Evolutionary conservation across 2,888 invertebrate genomes (phyloP), one percentile per base, ranked within the genome.

Genomic region (Scaptomyza polygonia): DNA sequence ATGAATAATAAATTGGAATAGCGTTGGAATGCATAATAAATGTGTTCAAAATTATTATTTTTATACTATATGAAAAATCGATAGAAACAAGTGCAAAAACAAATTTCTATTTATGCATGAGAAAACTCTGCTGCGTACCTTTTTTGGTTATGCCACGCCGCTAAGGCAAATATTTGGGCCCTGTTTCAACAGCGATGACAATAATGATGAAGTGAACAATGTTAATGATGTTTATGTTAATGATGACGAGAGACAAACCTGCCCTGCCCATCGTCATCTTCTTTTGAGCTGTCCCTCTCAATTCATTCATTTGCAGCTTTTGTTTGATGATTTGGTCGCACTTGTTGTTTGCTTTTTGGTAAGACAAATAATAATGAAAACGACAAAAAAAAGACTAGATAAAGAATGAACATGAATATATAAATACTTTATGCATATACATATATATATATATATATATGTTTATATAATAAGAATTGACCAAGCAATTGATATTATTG

Each of bases 281-380:
- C 59, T 56, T 45, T 54, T 32, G 51, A 47, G 21, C 47, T 18
- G 29, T n/a, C n/a, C n/a, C n/a, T 59, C 57, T 80, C 70, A 69
- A 67, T 71, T 83, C 67, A 67, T 80, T 69, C 72, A 77, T 78
- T 77, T 80, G 70, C 78, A 3, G 82, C 82, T 81, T 86, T 84
- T 82, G 85, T 86, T 86, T 82, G 82, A 86, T 67, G 72, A 76
- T 67, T 76, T 76, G 14, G 39, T 68, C 72, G 75, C 87, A 82
- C 85, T 84, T 80, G 85, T 79, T 67, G 64, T 56, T 54, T 45
- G 40, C 45, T 55, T 55, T 25, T 52, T 51, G 30, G 30, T 39
- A 18, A 64, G 16, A 71, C 58, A 70, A 61, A 73, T 21, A 53
- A 12, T 30, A 14, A 62, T 12, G 5, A 25, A 21, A 21, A 21